Evolutionary conservation across 2,797 vertebrate species (phyloP).

Genomic region (Geotrypetes seraphini): DNA sequence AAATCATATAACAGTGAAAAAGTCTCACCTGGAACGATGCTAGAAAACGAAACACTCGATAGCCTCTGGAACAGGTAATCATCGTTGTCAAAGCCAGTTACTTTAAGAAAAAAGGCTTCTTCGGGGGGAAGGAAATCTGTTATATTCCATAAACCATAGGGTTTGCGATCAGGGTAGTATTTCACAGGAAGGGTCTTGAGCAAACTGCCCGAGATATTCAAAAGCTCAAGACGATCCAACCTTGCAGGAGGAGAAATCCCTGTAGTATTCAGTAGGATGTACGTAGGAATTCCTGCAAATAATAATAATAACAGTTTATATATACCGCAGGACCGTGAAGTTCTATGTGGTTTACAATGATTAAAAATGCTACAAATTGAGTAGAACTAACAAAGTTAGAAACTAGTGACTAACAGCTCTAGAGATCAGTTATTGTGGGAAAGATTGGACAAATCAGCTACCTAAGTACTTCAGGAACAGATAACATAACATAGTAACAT

Average conservation of each 20-base stretch:
- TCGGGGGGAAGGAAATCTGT: constrained; percentile 85
- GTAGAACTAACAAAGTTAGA: no score
- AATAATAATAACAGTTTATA: no score
- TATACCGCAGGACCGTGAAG: no score
- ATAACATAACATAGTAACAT: no score
- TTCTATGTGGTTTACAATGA: no score
- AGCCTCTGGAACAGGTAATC: constrained; percentile 86
- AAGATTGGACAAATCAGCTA: no score
- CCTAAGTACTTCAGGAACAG: no score
- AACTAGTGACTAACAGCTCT: no score
- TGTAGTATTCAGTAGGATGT: constrained; percentile 88
- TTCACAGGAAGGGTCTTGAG: constrained; percentile 83
- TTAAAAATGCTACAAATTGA: no score
- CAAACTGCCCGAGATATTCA: constrained; percentile 69
- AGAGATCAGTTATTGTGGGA: no score
- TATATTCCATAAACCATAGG: constrained; percentile 85
- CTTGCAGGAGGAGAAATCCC: constrained; percentile 76
- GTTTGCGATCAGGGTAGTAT: constrained; percentile 73
- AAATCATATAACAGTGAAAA: no score
- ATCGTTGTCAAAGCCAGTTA: constrained; percentile 80
- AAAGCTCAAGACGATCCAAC: constrained; percentile 77
- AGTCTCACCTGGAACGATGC: constrained; percentile 81
- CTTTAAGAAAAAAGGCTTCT: constrained; percentile 86
- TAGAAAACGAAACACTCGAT: constrained; percentile 92
- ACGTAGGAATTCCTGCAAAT: constrained; percentile 81